phyloP scores from a whole-genome alignment of 2,888 invertebrate species.

The Arenicola marina region DNA sequence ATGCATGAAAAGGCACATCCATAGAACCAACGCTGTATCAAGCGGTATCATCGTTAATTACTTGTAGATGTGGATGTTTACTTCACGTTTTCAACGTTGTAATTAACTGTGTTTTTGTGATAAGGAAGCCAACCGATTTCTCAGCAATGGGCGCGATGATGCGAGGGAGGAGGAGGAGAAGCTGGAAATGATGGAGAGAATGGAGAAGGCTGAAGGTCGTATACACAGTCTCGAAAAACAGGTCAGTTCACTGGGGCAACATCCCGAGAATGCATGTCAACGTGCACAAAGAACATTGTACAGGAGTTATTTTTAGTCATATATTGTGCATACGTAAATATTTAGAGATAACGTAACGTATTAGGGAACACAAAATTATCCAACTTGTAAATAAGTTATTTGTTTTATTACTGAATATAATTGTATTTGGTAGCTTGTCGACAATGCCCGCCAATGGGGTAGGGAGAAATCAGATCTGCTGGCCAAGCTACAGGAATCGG shows the following conservation, averaged over 20 bases:
- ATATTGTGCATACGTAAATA: too few relatives aligned
- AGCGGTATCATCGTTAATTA: too few relatives aligned
- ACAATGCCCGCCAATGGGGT: slow-evolving; percentile 57
- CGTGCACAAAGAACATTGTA: not conserved
- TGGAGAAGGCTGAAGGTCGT: slow-evolving; percentile 53
- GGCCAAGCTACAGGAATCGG: slow-evolving; percentile 49
- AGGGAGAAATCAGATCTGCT: slow-evolving; percentile 52
- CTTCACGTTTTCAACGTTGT: too few relatives aligned
- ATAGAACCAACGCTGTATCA: too few relatives aligned
- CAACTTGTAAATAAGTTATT: not conserved
- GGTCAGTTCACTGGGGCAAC: slow-evolving; percentile 33
- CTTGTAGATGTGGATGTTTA: too few relatives aligned
- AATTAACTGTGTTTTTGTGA: not conserved
- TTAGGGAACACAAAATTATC: not conserved
- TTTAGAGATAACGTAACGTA: too few relatives aligned
- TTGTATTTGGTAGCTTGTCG: slow-evolving; percentile 40
- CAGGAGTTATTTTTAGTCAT: too few relatives aligned
- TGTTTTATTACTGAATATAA: not conserved
- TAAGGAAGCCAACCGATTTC: not conserved
- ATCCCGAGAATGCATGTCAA: not conserved
- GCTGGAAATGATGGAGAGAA: slow-evolving; percentile 52
- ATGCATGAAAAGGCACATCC: too few relatives aligned
- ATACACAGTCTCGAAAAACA: slow-evolving; percentile 56
- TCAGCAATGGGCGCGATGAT: not conserved
- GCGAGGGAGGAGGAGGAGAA: slow-evolving; percentile 42